These are phyloP conservation scores for Bhutanitis thaidina DNA, from an alignment of 2,888 invertebrate species.

Conservation along the genomic window DNA sequence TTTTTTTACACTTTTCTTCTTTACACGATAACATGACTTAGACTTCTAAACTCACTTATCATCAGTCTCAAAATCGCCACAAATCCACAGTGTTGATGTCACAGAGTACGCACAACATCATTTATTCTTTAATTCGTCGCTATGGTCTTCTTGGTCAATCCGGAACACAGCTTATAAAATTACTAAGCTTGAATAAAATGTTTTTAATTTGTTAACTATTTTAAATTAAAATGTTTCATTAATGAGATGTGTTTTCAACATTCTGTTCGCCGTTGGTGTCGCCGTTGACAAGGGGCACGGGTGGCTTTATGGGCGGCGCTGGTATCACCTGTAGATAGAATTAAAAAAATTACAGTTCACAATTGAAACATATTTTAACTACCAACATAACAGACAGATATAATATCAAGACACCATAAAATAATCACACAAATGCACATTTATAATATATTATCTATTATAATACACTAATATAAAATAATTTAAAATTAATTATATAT, in stretches of 20 bases:
- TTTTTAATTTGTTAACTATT: constrained; percentile 11
- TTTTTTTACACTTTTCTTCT: constrained; percentile 28
- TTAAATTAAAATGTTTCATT: constrained; percentile 1
- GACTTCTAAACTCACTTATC: constrained; percentile 55
- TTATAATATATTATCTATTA: no score
- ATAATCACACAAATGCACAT: no score
- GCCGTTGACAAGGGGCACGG: constrained; percentile 57
- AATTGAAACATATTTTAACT: no score
- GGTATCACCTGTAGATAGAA: constrained; percentile 62
- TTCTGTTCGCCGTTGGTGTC: constrained; percentile 51
- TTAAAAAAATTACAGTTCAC: not conserved
- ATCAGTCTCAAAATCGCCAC: constrained; percentile 66
- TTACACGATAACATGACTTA: constrained; percentile 40
- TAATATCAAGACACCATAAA: no score
- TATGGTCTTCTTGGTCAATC: constrained; percentile 3
- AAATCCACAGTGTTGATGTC: constrained; percentile 23
- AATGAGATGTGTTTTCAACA: constrained; percentile 16
- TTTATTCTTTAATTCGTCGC: constrained; percentile 3
- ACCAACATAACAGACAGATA: no score
- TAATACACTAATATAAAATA: no score
- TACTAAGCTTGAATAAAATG: constrained; percentile 11
- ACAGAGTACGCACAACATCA: constrained; percentile 16
- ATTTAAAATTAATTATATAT: no score
- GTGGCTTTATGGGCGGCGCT: constrained; percentile 63
- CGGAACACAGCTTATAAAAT: constrained; percentile 4